A percentile compares a stretch with the other conserved stretches of the same genome.
phyloP scores from a whole-genome alignment of 2,888 invertebrate genomes.

The Elmis aenea region DNA sequence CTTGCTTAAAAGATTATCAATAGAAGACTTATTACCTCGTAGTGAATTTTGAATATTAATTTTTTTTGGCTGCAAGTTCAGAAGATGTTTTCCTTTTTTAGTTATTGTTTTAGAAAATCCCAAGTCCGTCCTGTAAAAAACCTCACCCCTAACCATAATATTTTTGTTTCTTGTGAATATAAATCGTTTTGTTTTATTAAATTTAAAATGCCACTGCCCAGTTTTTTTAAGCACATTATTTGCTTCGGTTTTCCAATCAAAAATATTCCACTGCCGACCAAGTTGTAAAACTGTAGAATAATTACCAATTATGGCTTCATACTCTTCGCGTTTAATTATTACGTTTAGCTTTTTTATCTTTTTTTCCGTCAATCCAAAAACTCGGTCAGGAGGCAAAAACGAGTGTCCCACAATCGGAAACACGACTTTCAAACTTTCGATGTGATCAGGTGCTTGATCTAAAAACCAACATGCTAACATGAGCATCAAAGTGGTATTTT shows the following conservation, averaged over 20 bases:
- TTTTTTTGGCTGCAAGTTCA: no score
- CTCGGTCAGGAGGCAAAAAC: conserved; percentile 30
- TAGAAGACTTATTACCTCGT: no score
- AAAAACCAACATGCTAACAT: conserved; percentile 26
- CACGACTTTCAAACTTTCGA: conserved; percentile 25
- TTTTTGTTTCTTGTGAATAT: conserved; percentile 11
- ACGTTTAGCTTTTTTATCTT: no score
- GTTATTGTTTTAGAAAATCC: no score
- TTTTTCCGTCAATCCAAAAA: conserved; percentile 30
- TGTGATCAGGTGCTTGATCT: conserved; percentile 15
- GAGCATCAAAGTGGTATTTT: conserved; percentile 26
- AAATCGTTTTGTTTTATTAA: conserved; percentile 20
- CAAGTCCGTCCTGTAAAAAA: conserved; percentile 13
- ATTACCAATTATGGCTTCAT: conserved; percentile 21
- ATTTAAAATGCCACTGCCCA: conserved; percentile 25
- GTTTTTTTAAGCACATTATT: conserved; percentile 20
- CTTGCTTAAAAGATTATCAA: no score
- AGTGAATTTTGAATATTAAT: no score
- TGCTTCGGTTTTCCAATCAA: conserved; percentile 22
- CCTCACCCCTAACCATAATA: conserved; percentile 18
- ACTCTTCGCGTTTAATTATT: conserved; percentile 23
- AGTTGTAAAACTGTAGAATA: conserved; percentile 20
- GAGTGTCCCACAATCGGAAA: conserved; percentile 30
- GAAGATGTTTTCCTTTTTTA: no score
- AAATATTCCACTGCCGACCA: conserved; percentile 16